Evolutionary conservation across 2,113 vertebrate genomes (phyloP), one percentile per base, ranked within the genome.

Genomic region (Phalacrocorax carbo): DNA sequence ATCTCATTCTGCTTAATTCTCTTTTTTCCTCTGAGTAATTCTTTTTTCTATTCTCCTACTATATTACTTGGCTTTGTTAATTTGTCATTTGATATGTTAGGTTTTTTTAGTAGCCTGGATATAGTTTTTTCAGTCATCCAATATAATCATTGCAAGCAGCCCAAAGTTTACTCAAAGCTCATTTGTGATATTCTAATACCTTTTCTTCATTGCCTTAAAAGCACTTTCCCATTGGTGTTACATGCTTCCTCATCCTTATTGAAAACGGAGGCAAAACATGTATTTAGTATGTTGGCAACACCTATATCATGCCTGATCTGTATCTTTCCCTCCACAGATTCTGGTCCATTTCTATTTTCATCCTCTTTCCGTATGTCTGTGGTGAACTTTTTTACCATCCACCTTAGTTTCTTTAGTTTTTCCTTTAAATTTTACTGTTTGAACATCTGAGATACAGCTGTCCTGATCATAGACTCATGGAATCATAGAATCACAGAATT

Each of bases 1-100:
- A 10, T 40, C 13, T 44, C 5, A 48, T 44, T 44, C 11, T 57
- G 1, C 0, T 25, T 55, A 3, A 19, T n/a, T 32, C 1, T 11
- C 23, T 29, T 23, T 66, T 15, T 61, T 22, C 32, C n/a, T 14
- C 11, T n/a, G 10, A 48, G 9, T 30, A 46, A 10, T 10, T 12
- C 17, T 42, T 25, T 11, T 46, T 15, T 23, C 17, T 30, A 4
- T 48, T 82, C 3, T 78, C 16, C 27, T 27, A 29, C 21, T 55
- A 7, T 38, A 44, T 36, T 76, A 2, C 9, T 19, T 4, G 3
- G 3, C 7, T 57, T 23, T 82, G 8, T 36, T 79, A 62, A 58
- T 49, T 1, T 54, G 13, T 49, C 25, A 30, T 64, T 79, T 51
- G 46, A 46, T 55, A 60, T 30, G 5, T 20, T 44, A 27, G 38